Evolutionary conservation across 2,888 invertebrate genomes (phyloP).

Genomic region (Siphonodentalium dalli): DNA sequence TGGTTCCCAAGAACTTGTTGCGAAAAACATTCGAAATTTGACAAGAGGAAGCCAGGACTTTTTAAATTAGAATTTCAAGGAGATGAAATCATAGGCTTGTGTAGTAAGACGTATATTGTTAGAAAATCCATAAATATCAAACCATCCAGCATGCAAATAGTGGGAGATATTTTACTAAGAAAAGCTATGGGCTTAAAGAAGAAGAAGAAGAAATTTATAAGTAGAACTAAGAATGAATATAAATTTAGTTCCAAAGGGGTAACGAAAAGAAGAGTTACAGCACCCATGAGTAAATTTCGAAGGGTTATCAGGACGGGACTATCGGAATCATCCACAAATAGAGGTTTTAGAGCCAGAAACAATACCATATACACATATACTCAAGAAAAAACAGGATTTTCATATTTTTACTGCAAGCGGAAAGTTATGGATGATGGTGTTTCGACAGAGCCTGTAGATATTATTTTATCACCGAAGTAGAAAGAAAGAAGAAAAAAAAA

Average conservation of each 20-base stretch:
- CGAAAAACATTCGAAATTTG: conserved; percentile 9
- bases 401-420: conserved; percentile 23
- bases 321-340: conserved; percentile 7
- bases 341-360: conserved; percentile 18
- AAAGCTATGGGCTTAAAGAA: conserved; percentile 5
- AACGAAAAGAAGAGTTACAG: conserved; percentile 14
- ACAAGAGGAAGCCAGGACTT: neutral
- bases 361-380: conserved; percentile 14
- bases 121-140: neutral
- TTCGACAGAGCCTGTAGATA: conserved; percentile 14
- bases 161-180: neutral
- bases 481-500: no score
- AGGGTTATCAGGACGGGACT: conserved; percentile 8
- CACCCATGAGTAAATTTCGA: conserved; percentile 18
- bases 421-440: conserved; percentile 18
- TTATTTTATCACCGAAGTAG: conserved; percentile 14
- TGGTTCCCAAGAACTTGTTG: conserved; percentile 12
- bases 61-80: conserved; percentile 13
- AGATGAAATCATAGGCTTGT: conserved; percentile 9
- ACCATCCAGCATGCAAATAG: conserved; percentile 4
- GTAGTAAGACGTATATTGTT: conserved; percentile 14
- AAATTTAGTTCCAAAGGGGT: conserved; percentile 27
- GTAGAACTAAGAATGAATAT: conserved; percentile 8
- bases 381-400: conserved; percentile 13
- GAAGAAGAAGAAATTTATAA: neutral